These are phyloP conservation scores for Anguilla marmorata DNA, from an alignment of 2,797 vertebrate species.

Conservation along the genomic window DNA sequence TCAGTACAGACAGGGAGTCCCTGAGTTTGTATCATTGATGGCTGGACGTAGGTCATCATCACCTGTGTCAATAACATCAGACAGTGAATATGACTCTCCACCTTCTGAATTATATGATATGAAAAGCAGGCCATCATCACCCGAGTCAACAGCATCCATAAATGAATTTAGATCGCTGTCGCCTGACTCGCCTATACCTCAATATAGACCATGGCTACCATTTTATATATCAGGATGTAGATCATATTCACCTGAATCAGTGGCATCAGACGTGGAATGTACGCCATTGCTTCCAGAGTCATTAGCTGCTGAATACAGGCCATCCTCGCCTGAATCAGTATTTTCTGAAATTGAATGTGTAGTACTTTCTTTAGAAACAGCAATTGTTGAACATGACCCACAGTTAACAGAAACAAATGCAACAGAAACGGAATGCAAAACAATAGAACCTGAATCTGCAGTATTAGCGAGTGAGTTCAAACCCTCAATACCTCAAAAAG, in stretches of 20 bases:
- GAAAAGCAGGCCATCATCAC: conserved; percentile 27
- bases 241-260: conserved; percentile 44
- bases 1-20: conserved; percentile 42
- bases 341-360: conserved; percentile 53
- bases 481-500: conserved; percentile 33
- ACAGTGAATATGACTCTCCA: conserved; percentile 38
- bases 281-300: conserved; percentile 33
- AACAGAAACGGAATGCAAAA: not conserved
- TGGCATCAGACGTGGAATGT: conserved; percentile 46
- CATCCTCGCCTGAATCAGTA: conserved; percentile 47
- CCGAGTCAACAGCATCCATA: conserved; percentile 41
- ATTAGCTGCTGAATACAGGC: conserved; percentile 33
- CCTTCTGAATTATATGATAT: conserved; percentile 39
- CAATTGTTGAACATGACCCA: not conserved
- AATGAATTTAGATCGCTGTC: conserved; percentile 46
- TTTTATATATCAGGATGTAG: conserved; percentile 25
- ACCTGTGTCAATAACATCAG: conserved; percentile 42
- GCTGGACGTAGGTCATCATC: conserved; percentile 33
- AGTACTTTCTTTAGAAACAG: conserved; percentile 29
- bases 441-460: conserved; percentile 52
- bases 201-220: conserved; percentile 48
- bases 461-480: conserved; percentile 10
- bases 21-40: conserved; percentile 38
- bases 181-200: conserved; percentile 62
- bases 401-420: not conserved